phyloP scores from a whole-genome alignment of 2,888 invertebrate species.

The Dryococelus australis region DNA sequence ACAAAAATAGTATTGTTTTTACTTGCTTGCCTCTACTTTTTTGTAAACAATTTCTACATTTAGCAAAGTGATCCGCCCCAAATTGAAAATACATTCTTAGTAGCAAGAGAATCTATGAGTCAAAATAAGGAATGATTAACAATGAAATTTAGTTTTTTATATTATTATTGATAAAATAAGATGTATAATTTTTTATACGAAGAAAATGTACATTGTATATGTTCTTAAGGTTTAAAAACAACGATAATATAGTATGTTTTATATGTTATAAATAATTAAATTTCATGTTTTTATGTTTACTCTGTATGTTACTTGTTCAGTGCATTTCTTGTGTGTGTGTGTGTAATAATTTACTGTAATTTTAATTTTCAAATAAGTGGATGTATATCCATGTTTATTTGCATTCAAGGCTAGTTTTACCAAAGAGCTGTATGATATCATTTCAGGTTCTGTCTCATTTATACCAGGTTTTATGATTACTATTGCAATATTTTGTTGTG shows the following conservation, averaged over 20 bases:
- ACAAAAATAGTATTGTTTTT: background rate
- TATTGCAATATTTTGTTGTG: conserved; percentile 39
- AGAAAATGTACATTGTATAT: conserved; percentile 35
- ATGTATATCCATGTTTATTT: conserved; percentile 38
- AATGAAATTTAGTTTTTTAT: conserved; percentile 39
- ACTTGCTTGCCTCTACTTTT: background rate
- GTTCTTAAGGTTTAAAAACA: conserved; percentile 39
- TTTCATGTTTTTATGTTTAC: conserved; percentile 34
- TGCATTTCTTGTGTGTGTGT: conserved; percentile 35
- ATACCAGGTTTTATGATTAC: conserved; percentile 32
- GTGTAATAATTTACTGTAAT: conserved; percentile 34
- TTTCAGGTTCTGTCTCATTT: conserved; percentile 28
- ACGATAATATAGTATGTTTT: conserved; percentile 37
- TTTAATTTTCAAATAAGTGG: background rate
- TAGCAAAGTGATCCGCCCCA: conserved; percentile 13
- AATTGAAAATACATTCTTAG: background rate
- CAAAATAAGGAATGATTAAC: conserved; percentile 36
- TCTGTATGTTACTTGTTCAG: conserved; percentile 30
- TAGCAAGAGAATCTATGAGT: conserved; percentile 30
- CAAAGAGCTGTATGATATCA: conserved; percentile 47
- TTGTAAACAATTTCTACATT: conserved; percentile 26
- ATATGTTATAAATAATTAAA: conserved; percentile 27
- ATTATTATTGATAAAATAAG: conserved; percentile 34
- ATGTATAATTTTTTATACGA: conserved; percentile 41
- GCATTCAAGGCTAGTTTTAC: conserved; percentile 45